Percentiles rank a stretch among this genome's conserved stretches.
These are phyloP conservation scores for Cathartes aura DNA, from an alignment of 2,113 vertebrate species.

Conservation along the genomic window DNA sequence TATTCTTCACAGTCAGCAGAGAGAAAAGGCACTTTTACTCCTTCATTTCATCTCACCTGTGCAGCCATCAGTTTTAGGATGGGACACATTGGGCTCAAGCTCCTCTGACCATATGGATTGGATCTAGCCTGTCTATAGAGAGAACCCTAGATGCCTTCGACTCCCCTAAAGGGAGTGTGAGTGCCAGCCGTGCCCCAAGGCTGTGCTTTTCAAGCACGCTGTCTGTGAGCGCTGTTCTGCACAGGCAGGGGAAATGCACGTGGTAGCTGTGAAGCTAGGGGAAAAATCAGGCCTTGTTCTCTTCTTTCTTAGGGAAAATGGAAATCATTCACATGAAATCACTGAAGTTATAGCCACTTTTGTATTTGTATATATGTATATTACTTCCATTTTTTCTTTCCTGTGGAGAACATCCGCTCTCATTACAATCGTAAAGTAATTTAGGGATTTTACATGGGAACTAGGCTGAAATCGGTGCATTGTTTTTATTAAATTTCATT, in stretches of 20 bases:
- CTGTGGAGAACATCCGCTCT: background rate
- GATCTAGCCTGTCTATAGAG: background rate
- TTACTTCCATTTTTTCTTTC: background rate
- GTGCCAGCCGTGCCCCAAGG: background rate
- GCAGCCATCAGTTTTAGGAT: background rate
- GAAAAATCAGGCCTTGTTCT: background rate
- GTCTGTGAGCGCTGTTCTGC: fast-evolving
- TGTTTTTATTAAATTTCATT: background rate
- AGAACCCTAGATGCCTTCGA: background rate
- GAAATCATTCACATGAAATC: background rate
- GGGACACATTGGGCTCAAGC: background rate
- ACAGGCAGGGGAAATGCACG: background rate
- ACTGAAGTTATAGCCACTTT: background rate
- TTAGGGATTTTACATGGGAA: background rate
- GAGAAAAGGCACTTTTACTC: background rate
- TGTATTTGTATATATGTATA: background rate
- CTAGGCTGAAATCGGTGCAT: background rate
- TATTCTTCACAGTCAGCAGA: background rate
- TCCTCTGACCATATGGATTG: background rate
- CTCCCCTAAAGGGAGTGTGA: background rate
- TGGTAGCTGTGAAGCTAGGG: background rate
- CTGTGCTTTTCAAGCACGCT: fast-evolving
- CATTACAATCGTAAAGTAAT: background rate
- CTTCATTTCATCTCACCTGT: background rate
- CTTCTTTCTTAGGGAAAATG: background rate